phyloP scores from a whole-genome alignment of 2,113 vertebrate genomes.

The Lepus europaeus region DNA sequence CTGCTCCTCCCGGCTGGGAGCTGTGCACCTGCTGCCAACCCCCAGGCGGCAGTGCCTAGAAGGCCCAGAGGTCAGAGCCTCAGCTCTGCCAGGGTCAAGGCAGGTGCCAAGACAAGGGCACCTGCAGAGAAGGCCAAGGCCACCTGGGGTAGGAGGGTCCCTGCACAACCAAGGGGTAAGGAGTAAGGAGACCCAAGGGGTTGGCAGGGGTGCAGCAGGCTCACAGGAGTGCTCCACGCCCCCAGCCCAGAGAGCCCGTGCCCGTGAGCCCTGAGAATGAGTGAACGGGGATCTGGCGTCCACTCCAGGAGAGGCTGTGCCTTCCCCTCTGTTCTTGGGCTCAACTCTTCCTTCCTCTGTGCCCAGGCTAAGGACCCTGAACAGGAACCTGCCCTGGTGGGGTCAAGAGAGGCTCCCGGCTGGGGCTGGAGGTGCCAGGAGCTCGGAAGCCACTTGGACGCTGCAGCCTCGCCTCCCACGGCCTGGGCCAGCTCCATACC shows the following conservation, averaged over 20 bases:
- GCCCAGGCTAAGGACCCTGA: neutral
- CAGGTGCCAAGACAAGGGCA: conserved; percentile 17
- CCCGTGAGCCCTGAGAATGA: neutral
- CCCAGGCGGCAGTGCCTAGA: conserved; percentile 63
- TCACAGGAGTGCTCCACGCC: neutral
- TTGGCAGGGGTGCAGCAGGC: neutral
- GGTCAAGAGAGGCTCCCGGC: neutral
- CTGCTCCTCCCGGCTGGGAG: neutral
- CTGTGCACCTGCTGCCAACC: conserved; percentile 24
- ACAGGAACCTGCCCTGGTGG: neutral
- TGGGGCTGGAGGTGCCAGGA: neutral
- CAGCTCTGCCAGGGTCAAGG: conserved; percentile 47
- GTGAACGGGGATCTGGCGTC: neutral
- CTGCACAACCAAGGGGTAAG: neutral
- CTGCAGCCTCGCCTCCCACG: neutral
- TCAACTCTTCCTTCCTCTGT: neutral
- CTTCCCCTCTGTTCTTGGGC: neutral
- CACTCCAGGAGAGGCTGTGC: neutral
- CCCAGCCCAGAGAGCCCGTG: neutral
- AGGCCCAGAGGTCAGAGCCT: conserved; percentile 46
- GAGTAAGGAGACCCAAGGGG: neutral
- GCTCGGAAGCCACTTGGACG: neutral
- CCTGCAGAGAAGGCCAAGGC: neutral
- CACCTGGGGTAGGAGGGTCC: neutral
- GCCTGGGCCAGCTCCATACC: neutral